Evolutionary conservation across 2,797 vertebrate genomes (phyloP).

Genomic region (Carduelis carduelis): DNA sequence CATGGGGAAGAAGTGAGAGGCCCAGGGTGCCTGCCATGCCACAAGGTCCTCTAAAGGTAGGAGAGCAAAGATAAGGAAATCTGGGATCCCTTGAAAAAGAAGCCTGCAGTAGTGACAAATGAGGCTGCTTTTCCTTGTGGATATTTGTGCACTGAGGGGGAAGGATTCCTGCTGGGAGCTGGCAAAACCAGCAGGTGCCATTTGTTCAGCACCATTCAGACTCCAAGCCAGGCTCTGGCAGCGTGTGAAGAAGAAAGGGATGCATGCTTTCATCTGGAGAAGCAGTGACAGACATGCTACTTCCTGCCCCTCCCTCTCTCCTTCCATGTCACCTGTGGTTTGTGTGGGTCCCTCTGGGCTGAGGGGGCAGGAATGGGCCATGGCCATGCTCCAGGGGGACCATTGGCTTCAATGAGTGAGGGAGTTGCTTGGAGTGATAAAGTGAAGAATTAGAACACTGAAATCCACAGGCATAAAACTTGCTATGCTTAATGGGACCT

Average conservation of each 20-base stretch:
- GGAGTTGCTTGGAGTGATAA: not conserved
- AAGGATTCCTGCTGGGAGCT: not conserved
- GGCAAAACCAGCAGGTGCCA: rapidly evolving
- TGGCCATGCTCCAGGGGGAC: rapidly evolving
- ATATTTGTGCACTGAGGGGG: not conserved
- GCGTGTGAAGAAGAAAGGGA: rapidly evolving
- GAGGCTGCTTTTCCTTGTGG: not conserved
- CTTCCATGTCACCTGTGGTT: not conserved
- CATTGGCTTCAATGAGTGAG: rapidly evolving
- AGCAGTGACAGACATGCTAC: rapidly evolving
- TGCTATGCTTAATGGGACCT: not conserved
- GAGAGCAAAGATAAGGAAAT: not conserved
- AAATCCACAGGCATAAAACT: not conserved
- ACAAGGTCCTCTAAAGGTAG: not conserved
- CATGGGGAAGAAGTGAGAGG: rapidly evolving
- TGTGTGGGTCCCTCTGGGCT: not conserved
- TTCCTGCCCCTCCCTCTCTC: not conserved
- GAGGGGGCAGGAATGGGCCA: rapidly evolving
- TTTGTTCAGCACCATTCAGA: not conserved
- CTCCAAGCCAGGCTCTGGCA: rapidly evolving
- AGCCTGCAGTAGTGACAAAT: not conserved
- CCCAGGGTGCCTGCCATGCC: rapidly evolving
- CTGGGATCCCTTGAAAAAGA: not conserved
- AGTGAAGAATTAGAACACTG: not conserved
- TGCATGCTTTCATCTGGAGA: not conserved